Base-by-base conservation (phyloP, 2,888 invertebrate genomes). In the Drosophila longiperda region DNA sequence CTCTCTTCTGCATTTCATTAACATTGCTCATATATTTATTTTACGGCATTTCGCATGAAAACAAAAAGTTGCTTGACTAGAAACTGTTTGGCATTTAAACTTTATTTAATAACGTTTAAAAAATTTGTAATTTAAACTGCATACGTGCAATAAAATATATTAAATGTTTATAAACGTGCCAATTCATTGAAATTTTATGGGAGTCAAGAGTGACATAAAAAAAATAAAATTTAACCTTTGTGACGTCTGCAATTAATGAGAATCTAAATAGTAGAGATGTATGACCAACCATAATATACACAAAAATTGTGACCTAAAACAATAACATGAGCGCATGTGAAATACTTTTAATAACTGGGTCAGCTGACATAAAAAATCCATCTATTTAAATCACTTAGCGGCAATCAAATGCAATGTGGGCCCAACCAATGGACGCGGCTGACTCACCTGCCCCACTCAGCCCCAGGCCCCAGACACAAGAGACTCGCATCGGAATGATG, bases 331-430 rank as follows among this genome's bases (percentile, higher is more conserved):
- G 15, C 32, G 23, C 38, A 34, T 49, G 34, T 53, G 40, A 26
- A 40, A 76, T 61, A 57, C 50, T 57, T 38, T 66, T 76, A 63
- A 79, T 83, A 87, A 83, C 71, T 84, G 62, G 87, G 84, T 77
- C 84, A 87, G 62, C 84, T 78, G 48, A 73, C 73, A 75, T 71
- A 53, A 68, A 23, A 73, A 70, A 72, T 77, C 59, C 66, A 70
- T 82, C 80, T 78, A 83, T 82, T 87, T 74, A 78, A 81, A 84
- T 82, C 82, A 82, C 80, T 84, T 87, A 84, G 77, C 75, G 80
- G 80, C 82, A 87, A 87, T 84, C 82, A 74, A 82, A 84, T 73
- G 75, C 67, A 77, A 52, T 69, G 71, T 34, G 73, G 52, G 57
- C 45, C 34, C 61, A 66, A 38, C 59, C 40, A 52, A 59, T 49